Evolutionary conservation across 1,140 invertebrate genomes (phyloP), one percentile per base, ranked within the genome.

Genomic region (Drosophila guanche): DNA sequence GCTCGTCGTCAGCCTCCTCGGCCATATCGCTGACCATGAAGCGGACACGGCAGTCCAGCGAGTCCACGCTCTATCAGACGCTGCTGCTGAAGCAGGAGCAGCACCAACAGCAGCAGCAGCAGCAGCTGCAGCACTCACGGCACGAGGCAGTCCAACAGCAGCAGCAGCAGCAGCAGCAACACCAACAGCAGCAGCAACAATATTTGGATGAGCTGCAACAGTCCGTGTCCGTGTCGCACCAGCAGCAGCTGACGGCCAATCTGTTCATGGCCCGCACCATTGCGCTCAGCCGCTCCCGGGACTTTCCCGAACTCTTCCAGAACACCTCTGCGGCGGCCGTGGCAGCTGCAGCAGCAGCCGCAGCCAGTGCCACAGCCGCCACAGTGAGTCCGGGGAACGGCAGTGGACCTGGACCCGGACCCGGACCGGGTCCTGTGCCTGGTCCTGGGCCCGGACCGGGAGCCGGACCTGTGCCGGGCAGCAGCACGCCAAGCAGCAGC

Each of bases 151-250:
- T 3, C 33, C 53, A 65, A 0, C 77, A 86, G 12, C 76, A 84
- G 4, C 80, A 88, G 0, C 86, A 89, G 0, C 85, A 84, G 3
- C 81, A 89, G 5, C 79, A 80, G 1, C 74, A 79, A 4, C 92
- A 92, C 48, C 92, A 92, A 63, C 92, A 93, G 67, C 92, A 92
- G 65, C 92, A 92, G 76, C 92, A 92, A 58, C 92, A 92, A 71
- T 92, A 92, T 56, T 61, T 91, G 40, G 89, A 90, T 47, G 89
- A 90, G 37, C 65, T 91, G 60, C 85, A 91, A 61, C 81, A 89
- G 73, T 79, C 79, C 0, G 84, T 88, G 27, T 75, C 77, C n/a
- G 78, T 85, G 10, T 86, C 85, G 54, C 91, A 92, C 60, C 91
- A 92, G 58, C 91, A 92, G 27, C 92, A 92, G 60, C 51, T 92